These are phyloP conservation scores for Atethmia centrago DNA, from an alignment of 2,888 invertebrate species.

Conservation along the genomic window DNA sequence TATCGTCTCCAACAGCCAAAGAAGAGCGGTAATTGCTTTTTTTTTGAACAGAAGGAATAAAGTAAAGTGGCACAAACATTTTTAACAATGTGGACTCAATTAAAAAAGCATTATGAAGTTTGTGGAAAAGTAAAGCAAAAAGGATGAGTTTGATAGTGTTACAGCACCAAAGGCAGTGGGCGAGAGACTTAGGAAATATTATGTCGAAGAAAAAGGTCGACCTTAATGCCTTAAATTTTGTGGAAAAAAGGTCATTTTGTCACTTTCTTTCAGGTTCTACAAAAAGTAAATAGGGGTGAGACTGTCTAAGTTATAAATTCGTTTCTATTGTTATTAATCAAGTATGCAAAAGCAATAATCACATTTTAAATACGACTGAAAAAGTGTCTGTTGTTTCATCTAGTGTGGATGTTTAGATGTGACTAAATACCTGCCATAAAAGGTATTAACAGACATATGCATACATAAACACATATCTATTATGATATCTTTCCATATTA, in stretches of 20 bases:
- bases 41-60: conserved; percentile 2
- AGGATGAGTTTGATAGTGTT: conserved; percentile 4
- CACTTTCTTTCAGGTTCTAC: background rate
- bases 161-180: conserved; percentile 16
- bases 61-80: conserved; percentile 43
- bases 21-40: conserved; percentile 21
- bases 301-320: background rate
- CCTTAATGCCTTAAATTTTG: background rate
- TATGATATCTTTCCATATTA: too few relatives aligned
- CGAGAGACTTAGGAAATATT: background rate
- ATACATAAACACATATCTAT: too few relatives aligned
- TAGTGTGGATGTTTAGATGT: background rate
- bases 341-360: background rate
- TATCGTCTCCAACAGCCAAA: conserved; percentile 3
- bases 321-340: background rate
- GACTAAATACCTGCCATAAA: background rate
- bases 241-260: background rate
- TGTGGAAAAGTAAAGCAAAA: conserved; percentile 16
- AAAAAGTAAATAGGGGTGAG: background rate
- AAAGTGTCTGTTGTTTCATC: too few relatives aligned
- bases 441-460: too few relatives aligned
- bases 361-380: too few relatives aligned
- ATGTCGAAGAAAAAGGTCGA: background rate
- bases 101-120: conserved; percentile 57
- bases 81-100: conserved; percentile 52